A percentile compares a stretch with the other conserved stretches of the same genome.
phyloP scores from a whole-genome alignment of 2,113 vertebrate genomes.

The Nematolebias whitei region DNA sequence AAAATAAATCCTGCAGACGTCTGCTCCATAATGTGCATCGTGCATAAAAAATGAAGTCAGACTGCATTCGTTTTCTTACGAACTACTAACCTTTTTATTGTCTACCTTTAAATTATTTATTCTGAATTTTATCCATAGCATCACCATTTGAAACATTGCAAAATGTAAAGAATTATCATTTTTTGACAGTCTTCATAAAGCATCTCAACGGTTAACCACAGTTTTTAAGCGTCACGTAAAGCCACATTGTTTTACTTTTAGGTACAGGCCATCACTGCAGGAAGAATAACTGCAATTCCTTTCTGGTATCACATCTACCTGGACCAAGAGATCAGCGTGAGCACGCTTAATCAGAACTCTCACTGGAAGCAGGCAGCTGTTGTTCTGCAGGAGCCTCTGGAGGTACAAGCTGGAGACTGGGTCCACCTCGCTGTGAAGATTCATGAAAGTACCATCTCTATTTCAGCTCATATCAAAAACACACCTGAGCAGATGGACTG shows the following conservation, averaged over 20 bases:
- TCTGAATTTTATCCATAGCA: too few species aligned
- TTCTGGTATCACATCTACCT: slow-evolving; percentile 95
- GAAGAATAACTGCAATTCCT: slow-evolving; percentile 89
- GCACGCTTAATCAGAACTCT: slow-evolving; percentile 86
- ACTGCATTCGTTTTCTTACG: too few species aligned
- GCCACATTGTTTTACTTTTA: slow-evolving; percentile 50
- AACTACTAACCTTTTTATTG: too few species aligned
- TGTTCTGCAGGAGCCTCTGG: slow-evolving; percentile 87
- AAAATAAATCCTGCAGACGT: too few species aligned
- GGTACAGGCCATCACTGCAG: slow-evolving; percentile 84
- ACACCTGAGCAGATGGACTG: slow-evolving; percentile 29
- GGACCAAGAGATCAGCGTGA: slow-evolving; percentile 84
- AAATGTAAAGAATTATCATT: too few species aligned
- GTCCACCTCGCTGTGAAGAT: slow-evolving; percentile 85
- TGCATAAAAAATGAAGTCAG: too few species aligned
- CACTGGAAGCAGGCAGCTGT: slow-evolving; percentile 97
- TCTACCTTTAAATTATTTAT: too few species aligned
- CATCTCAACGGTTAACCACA: too few species aligned
- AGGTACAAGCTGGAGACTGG: slow-evolving; percentile 84
- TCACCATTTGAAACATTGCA: too few species aligned
- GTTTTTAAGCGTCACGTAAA: too few species aligned
- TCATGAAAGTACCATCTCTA: slow-evolving; percentile 92
- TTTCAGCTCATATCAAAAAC: slow-evolving; percentile 70
- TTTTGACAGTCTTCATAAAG: too few species aligned
- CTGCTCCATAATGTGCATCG: too few species aligned